These are phyloP conservation scores for Serrognathus titanus DNA, from an alignment of 2,888 invertebrate species.

Conservation along the genomic window DNA sequence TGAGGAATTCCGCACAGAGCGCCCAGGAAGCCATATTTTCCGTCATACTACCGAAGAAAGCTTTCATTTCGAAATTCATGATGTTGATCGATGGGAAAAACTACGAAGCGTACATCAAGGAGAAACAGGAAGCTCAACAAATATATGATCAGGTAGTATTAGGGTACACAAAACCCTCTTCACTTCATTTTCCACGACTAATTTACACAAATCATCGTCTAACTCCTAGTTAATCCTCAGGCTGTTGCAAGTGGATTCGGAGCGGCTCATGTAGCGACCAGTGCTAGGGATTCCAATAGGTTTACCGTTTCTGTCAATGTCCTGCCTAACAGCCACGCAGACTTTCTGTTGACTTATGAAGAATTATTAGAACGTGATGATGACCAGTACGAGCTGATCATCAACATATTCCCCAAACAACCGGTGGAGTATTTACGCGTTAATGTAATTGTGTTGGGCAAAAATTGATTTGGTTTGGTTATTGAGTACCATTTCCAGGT, in stretches of 20 bases:
- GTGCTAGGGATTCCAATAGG: constrained; percentile 67
- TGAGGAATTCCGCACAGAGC: constrained; percentile 58
- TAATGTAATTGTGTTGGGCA: constrained; percentile 36
- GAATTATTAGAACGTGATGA: constrained; percentile 63
- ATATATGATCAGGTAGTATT: constrained; percentile 44
- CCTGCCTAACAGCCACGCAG: constrained; percentile 58
- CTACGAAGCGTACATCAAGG: constrained; percentile 63
- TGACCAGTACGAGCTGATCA: constrained; percentile 64
- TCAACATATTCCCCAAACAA: constrained; percentile 67
- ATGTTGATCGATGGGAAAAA: constrained; percentile 64
- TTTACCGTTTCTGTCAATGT: constrained; percentile 68
- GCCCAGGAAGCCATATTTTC: constrained; percentile 64
- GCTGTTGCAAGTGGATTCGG: constrained; percentile 58
- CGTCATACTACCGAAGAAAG: constrained; percentile 65
- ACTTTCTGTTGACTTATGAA: constrained; percentile 71
- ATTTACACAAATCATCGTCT: no score
- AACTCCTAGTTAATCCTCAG: constrained; percentile 26
- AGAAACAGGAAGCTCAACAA: constrained; percentile 60
- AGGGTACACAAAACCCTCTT: no score
- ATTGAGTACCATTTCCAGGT: constrained; percentile 42
- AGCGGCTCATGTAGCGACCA: constrained; percentile 61
- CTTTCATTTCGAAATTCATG: constrained; percentile 66
- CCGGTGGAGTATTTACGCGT: constrained; percentile 62
- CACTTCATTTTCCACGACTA: no score
- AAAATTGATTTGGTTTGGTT: no score